Conservation (phyloP, 35 echinoderm and acorn worm species). For the Ophiothrix spiculata region DNA sequence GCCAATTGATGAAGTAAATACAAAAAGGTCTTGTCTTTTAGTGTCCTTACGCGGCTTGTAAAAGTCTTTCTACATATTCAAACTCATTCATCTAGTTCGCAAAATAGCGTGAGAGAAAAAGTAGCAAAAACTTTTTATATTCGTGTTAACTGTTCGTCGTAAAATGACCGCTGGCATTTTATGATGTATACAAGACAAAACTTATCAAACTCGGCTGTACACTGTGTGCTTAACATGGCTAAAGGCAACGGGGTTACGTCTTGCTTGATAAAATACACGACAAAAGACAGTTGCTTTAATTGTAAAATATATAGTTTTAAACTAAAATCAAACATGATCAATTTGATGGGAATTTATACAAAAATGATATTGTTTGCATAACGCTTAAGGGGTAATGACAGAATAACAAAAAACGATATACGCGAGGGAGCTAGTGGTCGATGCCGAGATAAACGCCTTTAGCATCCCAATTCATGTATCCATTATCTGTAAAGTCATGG, state of each 20-base stretch:
- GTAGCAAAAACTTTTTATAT: neutral
- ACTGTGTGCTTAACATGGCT: neutral
- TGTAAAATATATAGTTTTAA: neutral
- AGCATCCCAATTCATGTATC: too few species aligned
- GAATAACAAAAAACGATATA: too few species aligned
- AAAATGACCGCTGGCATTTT: neutral
- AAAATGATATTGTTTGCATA: constrained; percentile 10
- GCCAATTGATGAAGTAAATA: neutral
- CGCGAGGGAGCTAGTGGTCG: too few species aligned
- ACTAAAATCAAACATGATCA: constrained; percentile 13
- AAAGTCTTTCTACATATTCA: neutral
- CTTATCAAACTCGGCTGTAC: neutral
- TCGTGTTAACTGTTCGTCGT: neutral
- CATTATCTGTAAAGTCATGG: too few species aligned
- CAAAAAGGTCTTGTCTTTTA: neutral
- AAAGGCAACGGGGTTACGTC: too few species aligned
- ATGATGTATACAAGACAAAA: neutral
- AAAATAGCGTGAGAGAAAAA: neutral
- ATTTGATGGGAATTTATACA: constrained; percentile 13
- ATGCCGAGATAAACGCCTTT: too few species aligned
- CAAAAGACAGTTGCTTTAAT: neutral
- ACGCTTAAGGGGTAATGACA: neutral
- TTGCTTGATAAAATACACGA: neutral
- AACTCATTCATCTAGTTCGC: neutral
- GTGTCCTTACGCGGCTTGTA: neutral